phyloP scores from a whole-genome alignment of 2,888 invertebrate genomes.

The Torymus auratus region DNA sequence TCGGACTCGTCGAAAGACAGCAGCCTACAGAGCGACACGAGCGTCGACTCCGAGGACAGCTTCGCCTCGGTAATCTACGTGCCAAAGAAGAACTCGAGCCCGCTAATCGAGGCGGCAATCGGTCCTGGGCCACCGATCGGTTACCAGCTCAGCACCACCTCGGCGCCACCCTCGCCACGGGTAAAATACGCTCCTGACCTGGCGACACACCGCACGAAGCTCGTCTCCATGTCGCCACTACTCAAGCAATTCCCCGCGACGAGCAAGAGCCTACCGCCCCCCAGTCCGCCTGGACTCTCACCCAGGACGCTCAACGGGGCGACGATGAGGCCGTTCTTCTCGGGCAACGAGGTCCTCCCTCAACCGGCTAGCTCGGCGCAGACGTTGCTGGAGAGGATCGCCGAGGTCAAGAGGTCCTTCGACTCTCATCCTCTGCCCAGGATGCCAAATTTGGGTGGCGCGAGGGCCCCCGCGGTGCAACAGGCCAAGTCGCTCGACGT shows the following conservation, averaged over 20 bases:
- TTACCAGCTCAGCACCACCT: conserved; percentile 80
- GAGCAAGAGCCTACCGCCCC: conserved; percentile 78
- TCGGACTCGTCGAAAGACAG: conserved; percentile 93
- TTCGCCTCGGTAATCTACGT: conserved; percentile 95
- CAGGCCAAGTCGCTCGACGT: no score
- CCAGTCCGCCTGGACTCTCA: conserved; percentile 72
- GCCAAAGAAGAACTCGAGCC: conserved; percentile 85
- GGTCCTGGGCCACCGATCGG: conserved; percentile 73
- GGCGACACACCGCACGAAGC: conserved; percentile 77
- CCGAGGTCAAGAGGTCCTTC: conserved; percentile 44
- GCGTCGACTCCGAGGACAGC: conserved; percentile 95
- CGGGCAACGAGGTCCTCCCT: conserved; percentile 54
- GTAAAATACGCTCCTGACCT: conserved; percentile 83
- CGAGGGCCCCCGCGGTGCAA: no score
- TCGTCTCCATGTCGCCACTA: conserved; percentile 79
- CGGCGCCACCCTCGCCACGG: conserved; percentile 88
- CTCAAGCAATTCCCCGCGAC: conserved; percentile 80
- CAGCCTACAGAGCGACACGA: conserved; percentile 94
- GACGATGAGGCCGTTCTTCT: conserved; percentile 63
- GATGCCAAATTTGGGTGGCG: background rate
- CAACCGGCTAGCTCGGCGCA: conserved; percentile 11
- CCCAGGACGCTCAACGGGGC: conserved; percentile 66
- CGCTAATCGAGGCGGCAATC: conserved; percentile 36
- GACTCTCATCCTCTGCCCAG: conserved; percentile 38
- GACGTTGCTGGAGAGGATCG: conserved; percentile 43